These are phyloP conservation scores for Sarotherodon lohbergeri DNA, from an alignment of 2,113 vertebrate species.

Conservation along the genomic window DNA sequence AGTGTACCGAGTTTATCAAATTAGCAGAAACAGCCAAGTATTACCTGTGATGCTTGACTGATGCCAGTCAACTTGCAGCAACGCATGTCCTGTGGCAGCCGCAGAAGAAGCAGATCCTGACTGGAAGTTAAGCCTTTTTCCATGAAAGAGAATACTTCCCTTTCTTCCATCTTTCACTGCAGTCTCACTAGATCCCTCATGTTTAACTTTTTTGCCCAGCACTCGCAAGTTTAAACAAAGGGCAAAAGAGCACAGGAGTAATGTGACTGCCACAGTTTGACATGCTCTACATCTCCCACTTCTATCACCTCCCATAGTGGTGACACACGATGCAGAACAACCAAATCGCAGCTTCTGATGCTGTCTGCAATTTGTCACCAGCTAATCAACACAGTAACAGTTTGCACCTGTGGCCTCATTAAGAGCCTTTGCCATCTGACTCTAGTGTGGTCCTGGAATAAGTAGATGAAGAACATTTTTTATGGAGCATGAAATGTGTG, in stretches of 20 bases:
- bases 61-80: neutral
- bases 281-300: neutral
- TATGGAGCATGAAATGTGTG: neutral
- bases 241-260: constrained; percentile 3
- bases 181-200: neutral
- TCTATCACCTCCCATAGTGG: neutral
- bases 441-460: neutral
- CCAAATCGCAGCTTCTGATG: neutral
- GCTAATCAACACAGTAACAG: neutral
- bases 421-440: neutral
- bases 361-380: neutral
- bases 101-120: neutral
- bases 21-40: neutral
- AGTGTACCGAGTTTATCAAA: neutral
- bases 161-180: neutral
- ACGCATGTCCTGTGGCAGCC: neutral
- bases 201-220: neutral
- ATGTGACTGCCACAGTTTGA: neutral
- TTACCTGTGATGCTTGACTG: neutral
- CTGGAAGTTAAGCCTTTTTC: neutral
- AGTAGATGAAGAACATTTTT: neutral
- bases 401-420: constrained; percentile 4
- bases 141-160: neutral
- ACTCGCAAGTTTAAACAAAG: neutral
- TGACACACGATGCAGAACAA: neutral